A percentile compares a stretch with the other conserved stretches of the same genome.
Evolutionary conservation across 2,113 vertebrate genomes (phyloP).

Genomic region (Bubo scandiacus): DNA sequence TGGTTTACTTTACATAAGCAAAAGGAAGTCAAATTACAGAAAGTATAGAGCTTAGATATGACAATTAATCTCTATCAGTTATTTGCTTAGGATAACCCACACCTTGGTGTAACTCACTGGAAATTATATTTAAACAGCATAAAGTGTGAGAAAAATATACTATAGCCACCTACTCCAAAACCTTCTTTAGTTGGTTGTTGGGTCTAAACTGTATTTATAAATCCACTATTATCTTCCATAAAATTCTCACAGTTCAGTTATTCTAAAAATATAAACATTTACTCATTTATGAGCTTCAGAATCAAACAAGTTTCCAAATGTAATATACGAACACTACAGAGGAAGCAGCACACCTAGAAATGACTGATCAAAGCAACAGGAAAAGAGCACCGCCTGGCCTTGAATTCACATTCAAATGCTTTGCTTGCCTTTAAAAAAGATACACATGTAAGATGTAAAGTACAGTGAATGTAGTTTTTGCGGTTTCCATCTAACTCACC

Average conservation of each 20-base stretch:
- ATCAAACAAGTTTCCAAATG: neutral
- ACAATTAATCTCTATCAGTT: neutral
- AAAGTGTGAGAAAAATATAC: neutral
- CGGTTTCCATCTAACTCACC: neutral
- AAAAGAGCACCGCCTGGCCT: neutral
- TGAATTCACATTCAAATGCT: neutral
- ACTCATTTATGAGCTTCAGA: slow-evolving; percentile 25
- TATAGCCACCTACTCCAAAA: neutral
- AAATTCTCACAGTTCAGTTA: slow-evolving; percentile 9
- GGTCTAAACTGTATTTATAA: neutral
- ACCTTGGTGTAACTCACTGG: neutral
- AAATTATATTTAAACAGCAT: neutral
- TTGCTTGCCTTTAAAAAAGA: neutral
- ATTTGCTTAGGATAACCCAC: neutral
- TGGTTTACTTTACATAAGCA: neutral
- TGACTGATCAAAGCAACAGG: neutral
- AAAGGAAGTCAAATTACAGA: neutral
- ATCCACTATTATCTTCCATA: neutral
- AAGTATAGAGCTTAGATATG: neutral
- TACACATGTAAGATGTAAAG: neutral
- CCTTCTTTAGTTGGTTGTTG: neutral
- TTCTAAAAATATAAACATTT: slow-evolving; percentile 50
- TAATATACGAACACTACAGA: neutral
- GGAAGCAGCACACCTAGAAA: neutral
- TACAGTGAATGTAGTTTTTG: neutral